Percentiles rank a stretch among this genome's conserved stretches.
Conservation (phyloP, 2,113 vertebrate genomes). For the Prinia subflava region DNA sequence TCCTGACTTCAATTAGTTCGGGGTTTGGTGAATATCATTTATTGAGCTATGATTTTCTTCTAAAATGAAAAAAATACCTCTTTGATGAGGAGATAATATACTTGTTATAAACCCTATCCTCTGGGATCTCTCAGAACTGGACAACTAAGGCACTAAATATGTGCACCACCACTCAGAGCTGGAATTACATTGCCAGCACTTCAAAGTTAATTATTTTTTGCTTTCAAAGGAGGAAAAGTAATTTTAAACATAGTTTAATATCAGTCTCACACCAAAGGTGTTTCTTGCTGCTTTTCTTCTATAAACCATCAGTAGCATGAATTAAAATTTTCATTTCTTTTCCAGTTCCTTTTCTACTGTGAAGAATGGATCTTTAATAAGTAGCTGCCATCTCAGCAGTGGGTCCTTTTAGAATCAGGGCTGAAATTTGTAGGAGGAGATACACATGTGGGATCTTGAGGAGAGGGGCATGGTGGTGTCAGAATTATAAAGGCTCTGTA, state of each 20-base stretch:
- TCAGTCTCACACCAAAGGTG: background rate
- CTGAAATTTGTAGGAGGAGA: background rate
- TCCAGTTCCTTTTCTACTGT: background rate
- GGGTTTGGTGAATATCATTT: background rate
- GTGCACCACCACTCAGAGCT: background rate
- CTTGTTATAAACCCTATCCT: background rate
- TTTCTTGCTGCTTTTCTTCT: slow-evolving; percentile 17
- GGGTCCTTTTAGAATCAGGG: background rate
- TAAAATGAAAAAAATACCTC: background rate
- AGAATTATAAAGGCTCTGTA: background rate
- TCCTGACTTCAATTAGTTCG: background rate
- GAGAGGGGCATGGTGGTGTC: background rate
- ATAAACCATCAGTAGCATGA: background rate
- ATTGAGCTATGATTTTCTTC: background rate
- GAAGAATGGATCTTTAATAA: background rate
- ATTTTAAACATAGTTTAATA: slow-evolving; percentile 19
- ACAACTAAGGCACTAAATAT: background rate
- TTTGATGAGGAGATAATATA: slow-evolving; percentile 10
- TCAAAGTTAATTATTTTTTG: slow-evolving; percentile 40
- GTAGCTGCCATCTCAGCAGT: background rate
- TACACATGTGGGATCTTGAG: background rate
- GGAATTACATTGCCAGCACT: background rate
- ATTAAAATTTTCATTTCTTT: background rate
- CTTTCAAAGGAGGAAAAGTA: slow-evolving; percentile 12
- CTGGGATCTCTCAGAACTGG: background rate